Conservation (phyloP, 1,140 invertebrate species). For the Magallana ariakensis region DNA sequence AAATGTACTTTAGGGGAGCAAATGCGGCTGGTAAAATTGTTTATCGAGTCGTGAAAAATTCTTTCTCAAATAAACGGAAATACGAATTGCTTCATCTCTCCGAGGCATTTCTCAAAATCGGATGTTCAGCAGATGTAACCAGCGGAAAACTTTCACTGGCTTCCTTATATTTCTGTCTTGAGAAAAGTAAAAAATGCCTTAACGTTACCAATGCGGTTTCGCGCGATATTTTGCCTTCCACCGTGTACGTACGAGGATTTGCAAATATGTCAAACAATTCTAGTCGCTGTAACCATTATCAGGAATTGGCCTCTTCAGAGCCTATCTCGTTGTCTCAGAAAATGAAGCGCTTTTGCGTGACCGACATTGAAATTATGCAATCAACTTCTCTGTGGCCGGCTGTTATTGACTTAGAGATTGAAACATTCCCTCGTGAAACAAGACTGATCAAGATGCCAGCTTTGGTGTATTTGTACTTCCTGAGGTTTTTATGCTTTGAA, state of each 20-base stretch:
- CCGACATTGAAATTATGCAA: background rate
- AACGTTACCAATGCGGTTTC: background rate
- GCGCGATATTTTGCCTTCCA: background rate
- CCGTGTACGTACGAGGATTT: background rate
- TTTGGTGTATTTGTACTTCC: background rate
- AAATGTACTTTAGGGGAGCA: background rate
- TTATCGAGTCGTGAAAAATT: background rate
- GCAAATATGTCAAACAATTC: background rate
- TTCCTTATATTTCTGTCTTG: background rate
- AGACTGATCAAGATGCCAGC: background rate
- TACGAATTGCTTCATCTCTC: background rate
- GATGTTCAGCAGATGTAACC: background rate
- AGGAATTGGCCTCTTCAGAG: background rate
- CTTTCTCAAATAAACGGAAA: background rate
- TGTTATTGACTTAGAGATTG: background rate
- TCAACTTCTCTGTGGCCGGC: background rate
- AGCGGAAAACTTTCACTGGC: background rate
- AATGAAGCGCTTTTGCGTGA: background rate
- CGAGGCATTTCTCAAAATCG: background rate
- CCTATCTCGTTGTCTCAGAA: background rate
- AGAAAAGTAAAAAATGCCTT: background rate
- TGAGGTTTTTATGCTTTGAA: conserved; percentile 9
- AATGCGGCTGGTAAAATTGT: background rate
- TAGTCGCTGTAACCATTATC: background rate
- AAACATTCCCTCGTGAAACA: background rate